Evolutionary conservation across 1,140 invertebrate genomes (phyloP), one percentile per base, ranked within the genome.

Genomic region (Telenomus remus): DNA sequence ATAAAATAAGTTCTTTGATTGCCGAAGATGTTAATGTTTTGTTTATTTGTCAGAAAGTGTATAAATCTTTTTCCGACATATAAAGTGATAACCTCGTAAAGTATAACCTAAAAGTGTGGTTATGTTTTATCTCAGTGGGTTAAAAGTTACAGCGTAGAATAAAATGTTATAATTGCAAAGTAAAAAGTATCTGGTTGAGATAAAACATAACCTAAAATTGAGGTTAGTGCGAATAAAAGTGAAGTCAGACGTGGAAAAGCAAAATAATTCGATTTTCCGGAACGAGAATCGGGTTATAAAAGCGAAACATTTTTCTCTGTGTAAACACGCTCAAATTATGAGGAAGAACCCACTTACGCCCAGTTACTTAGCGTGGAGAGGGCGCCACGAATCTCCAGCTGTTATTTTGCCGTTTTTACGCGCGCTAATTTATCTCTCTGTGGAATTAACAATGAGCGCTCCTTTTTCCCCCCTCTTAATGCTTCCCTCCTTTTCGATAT

Each of bases 281-380:
- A 27, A 1, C 34, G 15, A 13, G 13, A 63, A 63, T 63, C 46
- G 60, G 43, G 60, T 63, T 63, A 61, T 46, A 37, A 47, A 53
- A 63, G 14, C 60, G 60, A 53, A 63, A 63, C 60, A 54, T 63
- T 54, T 54, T 63, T 63, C 50, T 54, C 60, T 46, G 60, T 33
- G 34, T 60, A 49, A 60, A 60, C 16, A 43, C 47, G 43, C 5
- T 33, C 43, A 61, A 54, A 55, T 54, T 65, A 65, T 49, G 61
- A 55, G 15, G 16, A 42, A 49, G 54, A 55, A 65, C 42, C 50
- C 61, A 54, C 35, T 65, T 65, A 63, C 37, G 60, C 43, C 39
- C 50, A 54, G 42, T 65, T 37, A 43, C 57, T 60, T 50, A 60
- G 10, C 37, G 9, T 49, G 19, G 1, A 27, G 19, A 6, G 19